Percentiles rank a stretch among this genome's conserved stretches.
Conservation (phyloP, 2,113 vertebrate genomes). For the Dryoscopus gambensis region DNA sequence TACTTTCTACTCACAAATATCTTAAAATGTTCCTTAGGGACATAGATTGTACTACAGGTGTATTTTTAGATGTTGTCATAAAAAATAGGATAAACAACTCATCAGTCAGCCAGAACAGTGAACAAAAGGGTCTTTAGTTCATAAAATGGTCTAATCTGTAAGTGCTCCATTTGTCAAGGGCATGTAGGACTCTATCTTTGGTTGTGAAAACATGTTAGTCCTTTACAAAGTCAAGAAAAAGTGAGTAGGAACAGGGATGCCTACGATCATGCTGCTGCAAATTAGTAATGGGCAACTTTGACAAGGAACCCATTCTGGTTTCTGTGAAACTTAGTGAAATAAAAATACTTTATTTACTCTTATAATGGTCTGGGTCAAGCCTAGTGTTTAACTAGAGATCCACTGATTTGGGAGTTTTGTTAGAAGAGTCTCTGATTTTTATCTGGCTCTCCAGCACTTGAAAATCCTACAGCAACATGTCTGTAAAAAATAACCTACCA, state of each 20-base stretch:
- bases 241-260: not conserved
- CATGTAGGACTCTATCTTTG: not conserved
- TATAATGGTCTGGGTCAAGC: not conserved
- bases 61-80: not conserved
- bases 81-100: not conserved
- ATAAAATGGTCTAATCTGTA: not conserved
- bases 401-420: not conserved
- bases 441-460: not conserved
- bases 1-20: not conserved
- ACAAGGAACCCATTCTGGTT: fast-evolving
- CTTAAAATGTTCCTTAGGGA: constrained; percentile 1
- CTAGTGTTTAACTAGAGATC: not conserved
- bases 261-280: not conserved
- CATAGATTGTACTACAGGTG: not conserved
- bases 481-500: not conserved
- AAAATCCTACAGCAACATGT: not conserved
- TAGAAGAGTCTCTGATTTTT: not conserved
- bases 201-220: not conserved
- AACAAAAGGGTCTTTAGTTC: constrained; percentile 35
- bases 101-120: not conserved
- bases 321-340: not conserved
- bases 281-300: not conserved
- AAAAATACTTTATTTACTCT: not conserved
- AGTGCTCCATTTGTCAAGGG: not conserved
- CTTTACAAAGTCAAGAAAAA: not conserved